These are phyloP conservation scores for Tragulus kanchil DNA, from an alignment of 2,113 vertebrate genomes.

Conservation along the genomic window DNA sequence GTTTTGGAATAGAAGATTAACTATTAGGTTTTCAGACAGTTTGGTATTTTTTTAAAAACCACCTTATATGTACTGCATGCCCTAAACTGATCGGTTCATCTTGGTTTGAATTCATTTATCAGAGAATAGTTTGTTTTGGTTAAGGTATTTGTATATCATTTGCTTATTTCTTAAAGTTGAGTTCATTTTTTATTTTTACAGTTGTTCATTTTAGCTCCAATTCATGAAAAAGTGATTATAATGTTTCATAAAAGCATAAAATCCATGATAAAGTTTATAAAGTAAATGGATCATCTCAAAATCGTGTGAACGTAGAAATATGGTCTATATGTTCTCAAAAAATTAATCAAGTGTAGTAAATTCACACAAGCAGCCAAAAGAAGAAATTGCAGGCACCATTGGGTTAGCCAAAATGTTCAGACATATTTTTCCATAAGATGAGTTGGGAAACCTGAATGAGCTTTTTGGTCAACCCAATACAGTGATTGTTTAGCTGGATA, in stretches of 20 bases:
- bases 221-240: constrained; percentile 19
- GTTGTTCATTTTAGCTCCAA: not conserved
- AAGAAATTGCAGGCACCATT: not conserved
- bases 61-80: not conserved
- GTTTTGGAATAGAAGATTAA: not conserved
- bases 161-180: not conserved
- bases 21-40: constrained; percentile 11
- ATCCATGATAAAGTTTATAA: not conserved
- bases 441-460: not conserved
- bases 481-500: not conserved
- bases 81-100: not conserved
- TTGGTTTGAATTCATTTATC: not conserved
- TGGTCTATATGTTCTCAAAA: not conserved
- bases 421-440: not conserved
- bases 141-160: not conserved
- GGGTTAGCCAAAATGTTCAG: not conserved
- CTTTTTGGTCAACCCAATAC: not conserved
- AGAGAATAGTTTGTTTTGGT: not conserved
- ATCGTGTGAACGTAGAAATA: not conserved
- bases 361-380: not conserved
- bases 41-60: not conserved
- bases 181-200: not conserved
- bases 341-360: not conserved
- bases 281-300: not conserved
- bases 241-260: constrained; percentile 36